Conservation (phyloP, 2,113 vertebrate species). For the Gadus macrocephalus region DNA sequence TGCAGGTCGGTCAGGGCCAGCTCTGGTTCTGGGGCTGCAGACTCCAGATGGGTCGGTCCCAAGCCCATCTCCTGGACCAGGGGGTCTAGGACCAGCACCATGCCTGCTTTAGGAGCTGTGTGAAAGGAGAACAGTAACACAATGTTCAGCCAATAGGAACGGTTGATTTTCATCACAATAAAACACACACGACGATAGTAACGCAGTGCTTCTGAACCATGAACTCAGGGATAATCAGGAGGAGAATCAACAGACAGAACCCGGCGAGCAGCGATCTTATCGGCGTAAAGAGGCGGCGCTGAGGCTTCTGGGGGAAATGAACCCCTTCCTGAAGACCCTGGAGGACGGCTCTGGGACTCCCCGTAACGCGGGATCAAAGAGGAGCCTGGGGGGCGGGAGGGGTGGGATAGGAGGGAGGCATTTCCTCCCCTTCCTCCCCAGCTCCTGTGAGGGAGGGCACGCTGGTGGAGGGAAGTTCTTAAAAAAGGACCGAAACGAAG, state of each 20-base stretch:
- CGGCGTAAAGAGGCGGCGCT: constrained; percentile 8
- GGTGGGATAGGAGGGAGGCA: constrained; percentile 42
- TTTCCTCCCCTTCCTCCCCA: constrained; percentile 55
- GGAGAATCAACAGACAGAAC: too few species aligned
- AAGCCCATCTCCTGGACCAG: constrained; percentile 61
- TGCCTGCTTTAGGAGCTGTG: constrained; percentile 62
- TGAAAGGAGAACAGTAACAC: neutral
- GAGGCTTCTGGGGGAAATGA: constrained; percentile 36
- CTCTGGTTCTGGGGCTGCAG: constrained; percentile 50
- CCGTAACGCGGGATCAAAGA: constrained; percentile 48
- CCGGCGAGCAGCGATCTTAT: too few species aligned
- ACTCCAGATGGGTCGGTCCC: constrained; percentile 54
- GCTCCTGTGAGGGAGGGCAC: constrained; percentile 51
- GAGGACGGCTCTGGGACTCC: constrained; percentile 8
- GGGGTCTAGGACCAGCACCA: constrained; percentile 73
- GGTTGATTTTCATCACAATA: too few species aligned
- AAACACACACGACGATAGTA: too few species aligned
- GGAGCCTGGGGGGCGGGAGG: constrained; percentile 37
- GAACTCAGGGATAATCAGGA: too few species aligned
- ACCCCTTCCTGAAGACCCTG: constrained; percentile 36
- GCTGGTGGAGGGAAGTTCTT: constrained; percentile 29
- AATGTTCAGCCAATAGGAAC: neutral
- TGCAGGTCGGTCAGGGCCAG: constrained; percentile 52
- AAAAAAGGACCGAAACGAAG: constrained; percentile 1
- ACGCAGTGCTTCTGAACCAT: too few species aligned